Evolutionary conservation across 2,113 vertebrate genomes (phyloP).

Genomic region (Triplophysa tibetana): DNA sequence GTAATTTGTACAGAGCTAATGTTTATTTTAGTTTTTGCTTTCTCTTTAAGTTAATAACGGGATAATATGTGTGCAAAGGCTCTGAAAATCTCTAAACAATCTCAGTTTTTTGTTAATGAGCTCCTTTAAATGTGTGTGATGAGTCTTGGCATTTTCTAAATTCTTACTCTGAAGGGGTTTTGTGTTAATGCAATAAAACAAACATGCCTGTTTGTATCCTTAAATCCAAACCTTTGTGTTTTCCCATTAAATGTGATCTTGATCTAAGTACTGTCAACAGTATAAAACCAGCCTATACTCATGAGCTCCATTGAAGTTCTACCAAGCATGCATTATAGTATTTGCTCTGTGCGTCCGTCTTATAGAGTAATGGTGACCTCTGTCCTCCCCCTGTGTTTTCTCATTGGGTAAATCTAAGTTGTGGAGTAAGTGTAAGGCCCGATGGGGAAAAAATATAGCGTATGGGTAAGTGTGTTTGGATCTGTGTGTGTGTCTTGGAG

Average conservation of each 20-base stretch:
- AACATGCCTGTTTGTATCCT: not conserved
- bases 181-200: not conserved
- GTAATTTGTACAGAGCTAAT: not conserved
- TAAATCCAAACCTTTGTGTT: slow-evolving; percentile 4
- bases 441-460: slow-evolving; percentile 62
- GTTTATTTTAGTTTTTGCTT: not conserved
- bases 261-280: not conserved
- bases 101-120: not conserved
- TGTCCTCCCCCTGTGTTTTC: slow-evolving; percentile 64
- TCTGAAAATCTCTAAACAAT: slow-evolving; percentile 7
- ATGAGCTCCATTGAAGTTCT: not conserved
- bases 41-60: not conserved
- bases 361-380: slow-evolving; percentile 56
- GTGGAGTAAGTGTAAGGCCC: slow-evolving; percentile 52
- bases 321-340: slow-evolving; percentile 60
- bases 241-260: not conserved
- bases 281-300: slow-evolving; percentile 6
- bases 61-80: not conserved
- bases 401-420: slow-evolving; percentile 53
- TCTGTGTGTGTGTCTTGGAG: slow-evolving; percentile 30
- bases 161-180: slow-evolving; percentile 4
- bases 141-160: not conserved
- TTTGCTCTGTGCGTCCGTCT: slow-evolving; percentile 64
- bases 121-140: not conserved
- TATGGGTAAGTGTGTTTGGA: slow-evolving; percentile 44